Evolutionary conservation across 2,888 invertebrate species (phyloP), one percentile per base, ranked within the genome.

Genomic region (Antitype chi): DNA sequence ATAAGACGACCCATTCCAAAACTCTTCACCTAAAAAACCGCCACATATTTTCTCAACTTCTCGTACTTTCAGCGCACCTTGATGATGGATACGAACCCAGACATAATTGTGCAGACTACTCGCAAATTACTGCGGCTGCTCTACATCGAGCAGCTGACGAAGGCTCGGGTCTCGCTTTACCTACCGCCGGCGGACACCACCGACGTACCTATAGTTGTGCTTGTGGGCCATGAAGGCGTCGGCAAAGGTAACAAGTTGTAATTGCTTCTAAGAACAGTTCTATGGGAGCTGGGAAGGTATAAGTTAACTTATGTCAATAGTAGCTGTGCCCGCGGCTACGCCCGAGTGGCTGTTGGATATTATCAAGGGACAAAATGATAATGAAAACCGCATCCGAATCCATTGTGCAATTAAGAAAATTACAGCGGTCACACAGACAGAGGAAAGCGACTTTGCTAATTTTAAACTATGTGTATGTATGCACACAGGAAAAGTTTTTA

Each of bases 171-270:
- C 47, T 94, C 95, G 0, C 90, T 93, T 0, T 87, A 85, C 82
- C 87, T 89, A 0, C 94, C 96, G 0, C 94, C 96, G 0, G 96
- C 95, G 0, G 96, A 96, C 80, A 95, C 93, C 43, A 92, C 90
- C 0, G 95, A 96, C 62, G 91, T 95, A 1, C 95, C 96, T 0
- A 87, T 96, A 3, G 90, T 96, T 0, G 91, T 95, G 2, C 83
- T 96, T 2, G 96, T 96, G 9, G 96, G 96, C 0, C 90, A 92
- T 71, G 95, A 96, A 87, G 95, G 93, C 25, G 92, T 94, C 60
- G 96, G 96, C 5, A 96, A 96, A 95, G 96, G 96, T 96, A 86
- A 85, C 15, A 81, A 85, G 57, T 76, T 81, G 69, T 76, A 75
- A 72, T 80, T 80, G 47, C 43, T 83, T 63, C 49, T 57, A 38